phyloP scores from a whole-genome alignment of 2,113 vertebrate genomes.

The Cyphomyrus discorhynchus region DNA sequence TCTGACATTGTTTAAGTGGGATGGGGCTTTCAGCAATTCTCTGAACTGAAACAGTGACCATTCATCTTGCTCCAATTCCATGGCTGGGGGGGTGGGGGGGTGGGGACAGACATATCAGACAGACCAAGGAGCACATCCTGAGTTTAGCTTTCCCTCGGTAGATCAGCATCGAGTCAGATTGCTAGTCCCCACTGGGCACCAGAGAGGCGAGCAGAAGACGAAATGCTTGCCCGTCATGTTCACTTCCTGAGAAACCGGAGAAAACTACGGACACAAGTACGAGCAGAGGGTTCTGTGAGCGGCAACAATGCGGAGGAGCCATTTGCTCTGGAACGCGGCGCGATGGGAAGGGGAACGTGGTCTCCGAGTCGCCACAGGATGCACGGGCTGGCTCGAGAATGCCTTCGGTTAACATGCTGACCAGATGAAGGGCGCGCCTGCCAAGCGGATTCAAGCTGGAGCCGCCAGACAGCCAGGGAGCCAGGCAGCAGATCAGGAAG shows the following conservation, averaged over 20 bases:
- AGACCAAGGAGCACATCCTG: conserved; percentile 58
- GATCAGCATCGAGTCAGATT: conserved; percentile 29
- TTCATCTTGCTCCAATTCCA: conserved; percentile 25
- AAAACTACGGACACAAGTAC: background rate
- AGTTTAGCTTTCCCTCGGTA: conserved; percentile 53
- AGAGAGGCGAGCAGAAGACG: conserved; percentile 20
- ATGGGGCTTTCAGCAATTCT: conserved; percentile 52
- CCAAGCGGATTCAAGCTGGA: conserved; percentile 28
- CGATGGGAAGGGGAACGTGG: conserved; percentile 11
- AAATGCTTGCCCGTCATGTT: background rate
- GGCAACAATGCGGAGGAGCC: background rate
- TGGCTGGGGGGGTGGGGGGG: conserved; percentile 40
- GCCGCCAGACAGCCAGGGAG: conserved; percentile 24
- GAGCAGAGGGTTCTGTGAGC: background rate
- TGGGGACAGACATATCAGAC: too few relatives aligned
- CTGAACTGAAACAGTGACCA: conserved; percentile 51
- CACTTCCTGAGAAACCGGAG: background rate
- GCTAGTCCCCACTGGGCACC: conserved; percentile 45
- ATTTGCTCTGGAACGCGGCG: background rate
- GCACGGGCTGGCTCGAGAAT: conserved; percentile 28
- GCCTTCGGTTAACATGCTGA: conserved; percentile 34
- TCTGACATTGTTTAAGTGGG: background rate
- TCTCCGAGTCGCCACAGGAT: conserved; percentile 31
- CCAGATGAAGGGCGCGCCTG: conserved; percentile 37
- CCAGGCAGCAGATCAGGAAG: conserved; percentile 30